Percentiles rank a stretch among this genome's conserved stretches.
Conservation (phyloP, 2,113 vertebrate genomes). For the Corythoichthys intestinalis region DNA sequence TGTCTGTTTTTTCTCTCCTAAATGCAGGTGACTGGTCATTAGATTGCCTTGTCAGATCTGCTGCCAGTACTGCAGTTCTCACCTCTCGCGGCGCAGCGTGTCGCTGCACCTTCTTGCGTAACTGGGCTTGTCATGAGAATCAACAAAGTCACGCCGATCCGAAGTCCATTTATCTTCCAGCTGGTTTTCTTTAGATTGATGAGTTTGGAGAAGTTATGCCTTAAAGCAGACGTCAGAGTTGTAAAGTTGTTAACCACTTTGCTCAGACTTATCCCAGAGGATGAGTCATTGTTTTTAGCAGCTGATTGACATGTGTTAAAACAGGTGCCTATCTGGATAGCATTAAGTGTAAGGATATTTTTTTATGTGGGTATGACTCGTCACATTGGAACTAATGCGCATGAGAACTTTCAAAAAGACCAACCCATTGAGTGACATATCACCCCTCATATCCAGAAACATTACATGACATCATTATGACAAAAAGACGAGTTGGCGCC, state of each 20-base stretch:
- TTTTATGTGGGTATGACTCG: slow-evolving; percentile 15
- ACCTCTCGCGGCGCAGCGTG: slow-evolving; percentile 46
- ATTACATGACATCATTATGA: slow-evolving; percentile 4
- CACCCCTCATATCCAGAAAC: neutral
- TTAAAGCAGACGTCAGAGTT: slow-evolving; percentile 57
- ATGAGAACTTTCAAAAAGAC: slow-evolving; percentile 16
- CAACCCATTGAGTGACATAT: slow-evolving; percentile 19
- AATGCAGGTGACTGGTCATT: slow-evolving; percentile 72
- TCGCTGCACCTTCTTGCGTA: slow-evolving; percentile 41
- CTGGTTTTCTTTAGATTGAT: slow-evolving; percentile 54
- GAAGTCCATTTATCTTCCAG: slow-evolving; percentile 47
- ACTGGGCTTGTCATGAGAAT: slow-evolving; percentile 40
- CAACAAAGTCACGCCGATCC: slow-evolving; percentile 33
- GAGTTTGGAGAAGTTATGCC: slow-evolving; percentile 50
- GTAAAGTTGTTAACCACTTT: slow-evolving; percentile 61
- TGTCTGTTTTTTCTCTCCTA: slow-evolving; percentile 51
- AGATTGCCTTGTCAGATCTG: slow-evolving; percentile 62
- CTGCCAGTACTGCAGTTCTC: slow-evolving; percentile 60
- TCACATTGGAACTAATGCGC: neutral
- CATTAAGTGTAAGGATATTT: slow-evolving; percentile 13
- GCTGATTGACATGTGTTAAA: slow-evolving; percentile 52
- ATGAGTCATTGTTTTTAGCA: slow-evolving; percentile 55
- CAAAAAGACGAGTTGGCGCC: neutral
- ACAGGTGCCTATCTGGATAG: slow-evolving; percentile 48
- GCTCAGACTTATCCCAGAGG: slow-evolving; percentile 47